Evolutionary conservation across 2,113 vertebrate species (phyloP).

Genomic region (Polypterus senegalus): DNA sequence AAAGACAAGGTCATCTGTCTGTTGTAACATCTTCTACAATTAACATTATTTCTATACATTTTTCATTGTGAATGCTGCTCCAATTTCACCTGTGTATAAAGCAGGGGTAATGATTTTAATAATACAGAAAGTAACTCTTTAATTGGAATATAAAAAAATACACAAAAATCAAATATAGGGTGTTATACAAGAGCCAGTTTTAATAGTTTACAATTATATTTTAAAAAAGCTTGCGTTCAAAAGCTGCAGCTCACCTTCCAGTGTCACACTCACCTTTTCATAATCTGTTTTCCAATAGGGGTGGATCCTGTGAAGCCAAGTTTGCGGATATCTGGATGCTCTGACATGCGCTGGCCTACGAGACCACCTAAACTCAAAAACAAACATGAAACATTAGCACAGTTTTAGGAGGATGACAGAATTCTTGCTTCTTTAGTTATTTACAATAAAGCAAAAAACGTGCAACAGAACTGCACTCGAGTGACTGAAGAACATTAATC

Average conservation of each 20-base stretch:
- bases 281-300: conserved; percentile 62
- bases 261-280: conserved; percentile 50
- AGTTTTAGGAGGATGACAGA: not conserved
- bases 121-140: too few relatives aligned
- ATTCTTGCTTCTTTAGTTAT: not conserved
- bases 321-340: conserved; percentile 64
- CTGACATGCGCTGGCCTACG: conserved; percentile 55
- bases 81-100: too few relatives aligned
- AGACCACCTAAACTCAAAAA: conserved; percentile 35
- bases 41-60: too few relatives aligned
- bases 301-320: conserved; percentile 71
- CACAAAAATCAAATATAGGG: conserved; percentile 8
- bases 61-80: too few relatives aligned
- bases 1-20: too few relatives aligned
- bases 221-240: not conserved
- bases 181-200: not conserved
- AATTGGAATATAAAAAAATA: too few relatives aligned
- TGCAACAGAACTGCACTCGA: not conserved
- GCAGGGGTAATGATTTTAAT: too few relatives aligned
- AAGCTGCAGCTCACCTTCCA: not conserved
- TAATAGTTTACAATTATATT: not conserved
- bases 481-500: not conserved
- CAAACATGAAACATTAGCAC: not conserved
- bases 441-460: conserved; percentile 2
- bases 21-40: too few relatives aligned